Base-by-base conservation (phyloP, 2,797 vertebrate genomes). In the Spheniscus humboldti region DNA sequence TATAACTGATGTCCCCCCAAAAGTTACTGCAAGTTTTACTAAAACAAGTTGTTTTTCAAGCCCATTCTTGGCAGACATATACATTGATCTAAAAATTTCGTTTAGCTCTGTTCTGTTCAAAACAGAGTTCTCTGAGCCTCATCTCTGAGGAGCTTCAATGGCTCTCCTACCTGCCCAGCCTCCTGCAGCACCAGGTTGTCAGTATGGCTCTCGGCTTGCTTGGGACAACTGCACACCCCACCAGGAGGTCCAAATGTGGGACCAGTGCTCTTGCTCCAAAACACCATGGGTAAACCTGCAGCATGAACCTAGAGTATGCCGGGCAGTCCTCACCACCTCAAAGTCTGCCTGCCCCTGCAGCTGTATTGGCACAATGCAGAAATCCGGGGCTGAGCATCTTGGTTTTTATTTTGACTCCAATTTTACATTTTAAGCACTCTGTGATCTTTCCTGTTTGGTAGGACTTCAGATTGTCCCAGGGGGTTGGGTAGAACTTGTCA, bases 11-110 rank as follows among this genome's bases (percentile, higher is more conserved):
- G 43, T 80, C 6, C 19, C 41, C 19, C 11, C 18, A 73, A 83
- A 92, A 95, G 68, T 77, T 71, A 31, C 68, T 77, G 62, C 56
- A 86, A 52, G 86, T 92, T 74, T 83, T 63, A 33, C 60, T 71
- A 18, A 67, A 92, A 17, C 28, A 20, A 68, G 64, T 74, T 80
- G 83, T 64, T 95, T 88, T 86, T 93, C 77, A 97, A 18, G 19
- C 28, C 72, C 2, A 0, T 9, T 80, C 52, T 66, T 0, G 0
- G 37, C 72, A 88, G 86, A 83, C 48, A 67, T 30, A 10, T 30
- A 3, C 79, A 67, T 80, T 52, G 83, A 80, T 88, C 60, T 88
- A 35, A 39, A 71, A 59, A 43, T 43, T 37, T 33, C 56, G 2
- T 20, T 64, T 62, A 39, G 31, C 27, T 89, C 64, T 71, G 39